Evolutionary conservation across 2,113 vertebrate genomes (phyloP), one percentile per base, ranked within the genome.

Genomic region (Spea bombifrons): DNA sequence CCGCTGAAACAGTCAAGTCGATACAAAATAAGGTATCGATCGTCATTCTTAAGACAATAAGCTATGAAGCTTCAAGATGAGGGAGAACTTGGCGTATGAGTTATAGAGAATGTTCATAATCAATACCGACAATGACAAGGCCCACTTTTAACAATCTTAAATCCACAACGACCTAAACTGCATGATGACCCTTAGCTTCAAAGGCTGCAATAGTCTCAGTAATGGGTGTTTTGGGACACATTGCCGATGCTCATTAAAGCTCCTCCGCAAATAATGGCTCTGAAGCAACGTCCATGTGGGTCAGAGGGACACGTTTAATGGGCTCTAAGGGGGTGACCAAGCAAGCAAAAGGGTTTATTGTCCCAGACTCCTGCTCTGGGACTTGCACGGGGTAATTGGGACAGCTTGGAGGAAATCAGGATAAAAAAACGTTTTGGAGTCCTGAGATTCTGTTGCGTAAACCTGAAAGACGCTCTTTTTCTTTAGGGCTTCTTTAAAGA

Each of bases 21-120:
- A 80, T 80, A 80, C 46, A 74, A 61, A 80, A 73, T 80, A 80
- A 80, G 71, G 52, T 74, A 80, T 80, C 45, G 78, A 80, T 80
- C 49, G 71, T 10, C 65, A 48, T 49, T 74, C 71, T 68, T 52
- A 44, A 68, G 78, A 80, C 71, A 80, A 68, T 80, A 80, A 74
- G 64, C 64, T 46, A 80, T 61, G 78, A 74, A 66, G 64, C 71
- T 12, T 46, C 30, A 74, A 71, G 65, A 67, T 61, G 68, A 68
- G 61, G 49, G 45, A 47, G 45, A 53, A n/a, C 71, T 16, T 52
- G 7, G 16, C 47, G 55, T 74, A 65, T 68, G 65, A 59, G 64
- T 66, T 80, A 49, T 68, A 64, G 12, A 48, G 64, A 53, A 49
- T 17, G 65, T 16, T 44, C 59, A 8, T 73, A 55, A 80, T 80